Evolutionary conservation across 2,113 vertebrate genomes (phyloP), one percentile per base, ranked within the genome.

Genomic region (Chaenogobius annularis): DNA sequence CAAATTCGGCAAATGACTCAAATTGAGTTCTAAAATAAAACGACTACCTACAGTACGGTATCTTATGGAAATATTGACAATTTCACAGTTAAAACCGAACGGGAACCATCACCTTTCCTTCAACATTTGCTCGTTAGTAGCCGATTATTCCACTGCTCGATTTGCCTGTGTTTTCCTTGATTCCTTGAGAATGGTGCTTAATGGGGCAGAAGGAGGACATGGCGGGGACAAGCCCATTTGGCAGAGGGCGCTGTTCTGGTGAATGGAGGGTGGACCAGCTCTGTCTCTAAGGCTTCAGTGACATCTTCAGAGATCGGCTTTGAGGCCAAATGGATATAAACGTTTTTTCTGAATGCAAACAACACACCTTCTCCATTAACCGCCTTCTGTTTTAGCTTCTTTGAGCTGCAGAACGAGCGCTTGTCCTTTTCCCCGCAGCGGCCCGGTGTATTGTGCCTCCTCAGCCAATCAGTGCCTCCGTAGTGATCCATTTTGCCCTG

Each of bases 401-500:
- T 84, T 78, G 68, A 75, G 69, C 67, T 87, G 90, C 26, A 31
- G 26, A 31, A 31, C 26, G 26, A 31, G 1, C 26, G 26, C 75
- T 71, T 79, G 44, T 83, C 61, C 40, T 64, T 74, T 66, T 68
- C n/a, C 63, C 63, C 70, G 69, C 72, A 66, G 76, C 70, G 55
- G 66, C 64, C 1, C 72, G 56, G 64, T 62, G 61, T 71, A 72
- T 83, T 72, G 13, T 66, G 62, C 74, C 44, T 48, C 69, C 73
- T 9, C 55, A 69, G 70, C 65, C 61, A 68, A 23, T 66, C 35
- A 31, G 3, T 74, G 73, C 35, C 15, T 40, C 26, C 15, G 69
- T 61, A 85, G 87, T 76, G 90, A 15, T 90, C 91, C 91, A 94
- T 92, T 96, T 96, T 95, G 94, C 92, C 93, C 92, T 91, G 90